Evolutionary conservation across 2,113 vertebrate genomes (phyloP).

Genomic region (Eurypyga helias): DNA sequence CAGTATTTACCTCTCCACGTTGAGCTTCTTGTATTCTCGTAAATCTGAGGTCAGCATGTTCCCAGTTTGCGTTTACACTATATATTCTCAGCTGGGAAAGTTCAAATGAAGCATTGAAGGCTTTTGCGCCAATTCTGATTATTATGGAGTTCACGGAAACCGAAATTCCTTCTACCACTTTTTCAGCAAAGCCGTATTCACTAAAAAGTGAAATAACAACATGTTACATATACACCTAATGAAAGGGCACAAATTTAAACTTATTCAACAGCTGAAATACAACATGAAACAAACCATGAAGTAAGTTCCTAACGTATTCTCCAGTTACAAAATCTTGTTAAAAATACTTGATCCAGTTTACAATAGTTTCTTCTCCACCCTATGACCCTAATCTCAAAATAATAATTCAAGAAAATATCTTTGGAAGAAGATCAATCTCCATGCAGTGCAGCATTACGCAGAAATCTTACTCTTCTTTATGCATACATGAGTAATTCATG

Average conservation of each 20-base stretch:
- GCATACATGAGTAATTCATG: not conserved
- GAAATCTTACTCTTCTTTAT: not conserved
- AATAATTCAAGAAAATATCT: not conserved
- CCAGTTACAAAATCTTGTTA: not conserved
- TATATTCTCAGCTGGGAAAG: constrained; percentile 96
- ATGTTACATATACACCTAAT: not conserved
- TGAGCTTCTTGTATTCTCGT: constrained; percentile 93
- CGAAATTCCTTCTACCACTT: constrained; percentile 96
- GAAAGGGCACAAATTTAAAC: not conserved
- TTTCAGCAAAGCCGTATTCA: constrained; percentile 99
- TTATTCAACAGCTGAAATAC: not conserved
- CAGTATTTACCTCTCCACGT: constrained; percentile 87
- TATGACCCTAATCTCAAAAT: not conserved
- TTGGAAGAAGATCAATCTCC: not conserved
- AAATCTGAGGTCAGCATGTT: constrained; percentile 87
- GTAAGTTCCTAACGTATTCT: not conserved
- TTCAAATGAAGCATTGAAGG: constrained; percentile 98
- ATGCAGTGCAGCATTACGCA: not conserved
- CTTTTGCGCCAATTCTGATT: constrained; percentile 95
- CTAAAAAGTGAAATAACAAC: constrained; percentile 76
- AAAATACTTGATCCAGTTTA: not conserved
- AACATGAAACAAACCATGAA: not conserved
- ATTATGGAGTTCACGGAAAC: constrained; percentile 97
- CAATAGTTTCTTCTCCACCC: not conserved
- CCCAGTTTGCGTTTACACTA: constrained; percentile 97